Evolutionary conservation across 92 coral and sea anemone species (phyloP).

Genomic region (Diadumene lineata): DNA sequence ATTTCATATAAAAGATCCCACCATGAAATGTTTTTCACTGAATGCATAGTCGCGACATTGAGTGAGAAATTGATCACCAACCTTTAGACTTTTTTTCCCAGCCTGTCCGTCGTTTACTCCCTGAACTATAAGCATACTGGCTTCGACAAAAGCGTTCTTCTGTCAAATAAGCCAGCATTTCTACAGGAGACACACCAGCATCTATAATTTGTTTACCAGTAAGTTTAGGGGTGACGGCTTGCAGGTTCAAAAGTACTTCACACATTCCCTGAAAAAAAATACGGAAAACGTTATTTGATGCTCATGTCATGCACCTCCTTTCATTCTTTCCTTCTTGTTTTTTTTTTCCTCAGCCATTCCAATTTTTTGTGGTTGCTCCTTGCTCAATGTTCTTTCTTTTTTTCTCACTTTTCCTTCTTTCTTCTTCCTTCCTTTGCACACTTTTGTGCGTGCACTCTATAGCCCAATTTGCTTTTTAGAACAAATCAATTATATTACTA

Average conservation of each 20-base stretch:
- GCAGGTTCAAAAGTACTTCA: conserved; percentile 75
- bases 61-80: no score
- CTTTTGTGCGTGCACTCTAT: no score
- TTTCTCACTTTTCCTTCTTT: no score
- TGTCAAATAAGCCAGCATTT: conserved; percentile 70
- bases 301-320: not conserved
- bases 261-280: conserved; percentile 72
- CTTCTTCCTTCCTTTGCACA: no score
- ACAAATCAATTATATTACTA: no score
- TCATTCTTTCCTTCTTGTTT: no score
- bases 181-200: conserved; percentile 42
- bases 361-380: no score
- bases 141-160: conserved; percentile 47
- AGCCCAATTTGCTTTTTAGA: no score
- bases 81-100: conserved; percentile 18
- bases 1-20: no score
- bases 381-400: no score
- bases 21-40: not conserved
- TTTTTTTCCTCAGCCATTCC: no score
- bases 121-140: conserved; percentile 24
- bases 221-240: conserved; percentile 76
- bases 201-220: conserved; percentile 51
- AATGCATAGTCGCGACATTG: not conserved
- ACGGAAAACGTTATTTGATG: not conserved
- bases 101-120: not conserved